Base-by-base conservation (phyloP, 2,113 vertebrate species). In the Platysternon megacephalum region DNA sequence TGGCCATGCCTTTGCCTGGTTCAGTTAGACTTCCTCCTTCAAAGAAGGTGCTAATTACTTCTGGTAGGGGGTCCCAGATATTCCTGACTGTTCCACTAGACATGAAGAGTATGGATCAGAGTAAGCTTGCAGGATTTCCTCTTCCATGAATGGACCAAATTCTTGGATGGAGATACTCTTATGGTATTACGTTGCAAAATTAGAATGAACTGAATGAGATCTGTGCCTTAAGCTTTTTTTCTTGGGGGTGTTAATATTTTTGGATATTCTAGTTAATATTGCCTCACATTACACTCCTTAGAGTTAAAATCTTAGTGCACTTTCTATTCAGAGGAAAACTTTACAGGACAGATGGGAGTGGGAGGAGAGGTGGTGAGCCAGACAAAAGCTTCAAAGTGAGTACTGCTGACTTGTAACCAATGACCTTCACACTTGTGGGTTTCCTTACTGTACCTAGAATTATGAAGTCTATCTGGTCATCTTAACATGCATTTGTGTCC, bases 401-500 rank as follows among this genome's bases (percentile, higher is more conserved):
- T 68, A n/a, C 26, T 89, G 78, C 78, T 79, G 61, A 6, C 92
- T 82, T 56, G 19, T 90, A 48, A 81, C 86, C 35, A 29, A 10
- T 55, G 65, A 35, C 58, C 22, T 21, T 90, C 79, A 58, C 1
- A 2, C 24, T 84, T 55, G 42, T 28, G 17, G 76, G 21, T 86
- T 87, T 42, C 11, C 42, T 76, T 49, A 55, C 82, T 89, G 14
- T 84, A 49, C 48, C 5, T 13, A 2, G n/a, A 84, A 48, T 46
- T 82, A 6, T 84, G 83, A 90, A 85, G 48, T 82, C 53, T 79
- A 0, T 82, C 49, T 87, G 68, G 68, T 49, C 84, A 65, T 92
- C 91, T 96, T 93, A 68, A 46, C 55, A 42, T 74, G 5, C 58
- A 79, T 72, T 84, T 88, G 61, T 61, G 82, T 83, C 72, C 95